Percentiles rank a stretch among this genome's conserved stretches.
These are phyloP conservation scores for Andricus grossulariae DNA, from an alignment of 1,140 invertebrate genomes.

Conservation along the genomic window DNA sequence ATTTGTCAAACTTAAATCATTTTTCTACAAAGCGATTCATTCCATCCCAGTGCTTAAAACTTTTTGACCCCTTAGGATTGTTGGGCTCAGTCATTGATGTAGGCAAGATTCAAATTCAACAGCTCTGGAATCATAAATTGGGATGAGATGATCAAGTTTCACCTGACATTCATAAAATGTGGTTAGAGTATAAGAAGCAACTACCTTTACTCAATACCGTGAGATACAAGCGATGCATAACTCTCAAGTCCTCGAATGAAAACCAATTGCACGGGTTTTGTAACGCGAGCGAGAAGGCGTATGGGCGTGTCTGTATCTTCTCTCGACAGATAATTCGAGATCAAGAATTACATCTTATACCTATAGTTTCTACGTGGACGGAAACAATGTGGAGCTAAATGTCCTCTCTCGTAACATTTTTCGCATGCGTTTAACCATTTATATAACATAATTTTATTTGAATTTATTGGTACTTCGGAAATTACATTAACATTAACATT, in stretches of 20 bases:
- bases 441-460: too few species aligned
- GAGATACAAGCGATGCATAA: too few species aligned
- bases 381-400: too few species aligned
- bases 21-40: constrained; percentile 35
- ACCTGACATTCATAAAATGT: constrained; percentile 34
- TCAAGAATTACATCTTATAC: too few species aligned
- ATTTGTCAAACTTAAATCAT: neutral
- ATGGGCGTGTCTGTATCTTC: constrained; percentile 35
- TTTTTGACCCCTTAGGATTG: constrained; percentile 37
- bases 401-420: too few species aligned
- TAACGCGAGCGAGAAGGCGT: constrained; percentile 38
- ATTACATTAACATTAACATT: too few species aligned
- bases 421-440: too few species aligned
- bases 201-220: too few species aligned
- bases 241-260: neutral
- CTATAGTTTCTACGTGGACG: too few species aligned
- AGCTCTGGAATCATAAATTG: constrained; percentile 31
- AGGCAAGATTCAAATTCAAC: constrained; percentile 33
- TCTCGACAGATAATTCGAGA: neutral
- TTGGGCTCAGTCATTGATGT: constrained; percentile 14
- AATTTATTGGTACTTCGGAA: too few species aligned
- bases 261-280: too few species aligned
- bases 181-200: too few species aligned
- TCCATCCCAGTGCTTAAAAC: constrained; percentile 34
- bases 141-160: constrained; percentile 39